Evolutionary conservation across 2,888 invertebrate genomes (phyloP), one percentile per base, ranked within the genome.

Genomic region (Chrysodeixis includens): DNA sequence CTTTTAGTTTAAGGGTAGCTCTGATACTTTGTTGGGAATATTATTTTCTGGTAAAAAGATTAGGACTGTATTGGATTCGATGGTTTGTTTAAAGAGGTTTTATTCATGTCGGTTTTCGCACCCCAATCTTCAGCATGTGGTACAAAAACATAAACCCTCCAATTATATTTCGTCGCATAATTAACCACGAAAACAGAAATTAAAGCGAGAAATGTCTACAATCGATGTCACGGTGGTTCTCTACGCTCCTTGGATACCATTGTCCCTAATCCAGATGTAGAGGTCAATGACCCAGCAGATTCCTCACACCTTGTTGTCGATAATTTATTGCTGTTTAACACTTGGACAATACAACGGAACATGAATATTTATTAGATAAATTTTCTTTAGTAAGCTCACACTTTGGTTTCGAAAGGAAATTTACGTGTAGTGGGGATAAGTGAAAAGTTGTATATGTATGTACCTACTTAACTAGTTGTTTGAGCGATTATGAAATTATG

Each of bases 241-340:
- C 76, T 70, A 76, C 83, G 85, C 76, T 82, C 80, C 81, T 76
- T 81, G 76, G 77, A 78, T 64, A 64, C 76, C 75, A 78, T 87
- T 89, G 92, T 89, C 88, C 87, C 88, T 88, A 88, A 87, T 87
- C 87, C 88, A 87, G 88, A 88, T 88, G 89, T 54, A 76, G 78
- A 81, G 91, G 86, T 88, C 89, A 83, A 69, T 79, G 91, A 90
- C 88, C 92, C 77, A 80, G 80, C 81, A 83, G 87, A 87, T 84
- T 86, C 85, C 86, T 84, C 83, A 86, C 88, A 88, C 88, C 87
- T 87, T 78, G 85, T 87, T 84, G 79, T 76, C 79, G 79, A 83
- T 87, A 86, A 86, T 88, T 87, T 90, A 90, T 89, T 84, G 76
- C 84, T 70, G 69, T 74, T 84, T 78, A 76, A 71, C 65, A 61